Base-by-base conservation (phyloP, 2,888 invertebrate genomes). In the Machimus atricapillus region DNA sequence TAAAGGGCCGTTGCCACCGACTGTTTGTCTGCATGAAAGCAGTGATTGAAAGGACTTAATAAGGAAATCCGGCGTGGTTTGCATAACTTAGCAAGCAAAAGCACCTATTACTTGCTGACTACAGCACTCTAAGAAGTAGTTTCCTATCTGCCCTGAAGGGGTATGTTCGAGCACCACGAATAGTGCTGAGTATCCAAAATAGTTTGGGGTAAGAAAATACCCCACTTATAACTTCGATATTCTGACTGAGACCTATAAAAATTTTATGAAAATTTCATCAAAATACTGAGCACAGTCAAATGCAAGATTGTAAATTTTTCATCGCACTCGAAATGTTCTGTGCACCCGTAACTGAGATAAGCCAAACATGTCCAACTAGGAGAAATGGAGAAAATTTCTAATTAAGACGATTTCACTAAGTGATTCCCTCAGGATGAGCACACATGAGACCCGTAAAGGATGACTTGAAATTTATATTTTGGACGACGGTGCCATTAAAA, bases 391-490 rank as follows among this genome's bases (percentile, higher is more conserved):
- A 23, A 43, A 27, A 19, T 82, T 82, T 82, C 56, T 83, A 66
- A 83, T 83, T 83, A 83, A 83, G 66, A 66, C 66, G 66, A 58
- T 83, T 83, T 43, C 19, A 9, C 37, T 83, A 83, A 83, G 83
- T 83, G 73, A 73, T 37, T 73, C 66, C 19, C 66, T 23, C 37
- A 76, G 14, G 34, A 34, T 46, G 56, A 31, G 31, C 52, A 83
- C 83, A 83, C 46, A 66, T 83, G 83, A 83, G 66, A 31, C 83
- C 66, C 40, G 23, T 66, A 83, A 83, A 79, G 79, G 66, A 66
- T 83, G 73, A 83, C 83, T 83, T 66, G 58, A 37, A 83, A 83
- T 83, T 83, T 83, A 83, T 83, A 83, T 43, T 83, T 52, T 83
- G 40, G 58, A 66, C 83, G 58, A 34, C 43, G 58, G 12, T 19